Percentiles rank a stretch among this genome's conserved stretches.
phyloP scores from a whole-genome alignment of 1,140 invertebrate species.

The Phymastichus coffea region DNA sequence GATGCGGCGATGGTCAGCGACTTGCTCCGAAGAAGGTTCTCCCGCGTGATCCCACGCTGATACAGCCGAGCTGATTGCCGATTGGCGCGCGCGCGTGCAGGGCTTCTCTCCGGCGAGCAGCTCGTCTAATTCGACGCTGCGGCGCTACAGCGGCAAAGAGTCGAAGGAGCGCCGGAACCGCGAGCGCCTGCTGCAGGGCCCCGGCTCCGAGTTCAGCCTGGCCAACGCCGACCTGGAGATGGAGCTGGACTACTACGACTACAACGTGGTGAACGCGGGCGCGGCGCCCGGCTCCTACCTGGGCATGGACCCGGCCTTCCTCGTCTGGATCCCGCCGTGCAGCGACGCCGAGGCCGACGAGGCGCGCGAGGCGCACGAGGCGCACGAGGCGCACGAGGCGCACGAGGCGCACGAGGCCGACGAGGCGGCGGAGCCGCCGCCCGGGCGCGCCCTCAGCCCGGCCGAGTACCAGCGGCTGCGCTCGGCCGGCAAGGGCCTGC shows the following conservation, averaged over 20 bases:
- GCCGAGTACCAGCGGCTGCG: conserved; percentile 39
- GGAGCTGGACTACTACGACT: conserved; percentile 87
- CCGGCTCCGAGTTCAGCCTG: conserved; percentile 77
- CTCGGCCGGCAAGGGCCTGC: conserved; percentile 13
- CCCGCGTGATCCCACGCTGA: too few species aligned
- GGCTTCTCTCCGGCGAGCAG: conserved; percentile 69
- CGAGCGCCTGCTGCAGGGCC: conserved; percentile 65
- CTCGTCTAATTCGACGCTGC: conserved; percentile 54
- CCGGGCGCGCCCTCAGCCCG: conserved; percentile 41
- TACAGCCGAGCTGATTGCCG: too few species aligned
- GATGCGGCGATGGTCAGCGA: too few species aligned
- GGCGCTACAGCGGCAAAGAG: conserved; percentile 60
- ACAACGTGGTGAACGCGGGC: conserved; percentile 77
- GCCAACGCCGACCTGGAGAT: conserved; percentile 71
- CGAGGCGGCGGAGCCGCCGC: neutral
- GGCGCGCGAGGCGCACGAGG: conserved; percentile 30
- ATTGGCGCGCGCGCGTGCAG: too few species aligned
- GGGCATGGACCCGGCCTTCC: conserved; percentile 83
- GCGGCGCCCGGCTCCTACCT: conserved; percentile 80
- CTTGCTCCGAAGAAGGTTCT: neutral
- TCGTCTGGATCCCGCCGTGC: conserved; percentile 83
- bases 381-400: conserved; percentile 10
- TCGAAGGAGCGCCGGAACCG: conserved; percentile 76
- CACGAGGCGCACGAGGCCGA: neutral
- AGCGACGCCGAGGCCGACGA: conserved; percentile 47